Percentiles rank a stretch among this genome's conserved stretches.
phyloP scores from a whole-genome alignment of 2,113 vertebrate genomes.

The Phainopepla nitens region DNA sequence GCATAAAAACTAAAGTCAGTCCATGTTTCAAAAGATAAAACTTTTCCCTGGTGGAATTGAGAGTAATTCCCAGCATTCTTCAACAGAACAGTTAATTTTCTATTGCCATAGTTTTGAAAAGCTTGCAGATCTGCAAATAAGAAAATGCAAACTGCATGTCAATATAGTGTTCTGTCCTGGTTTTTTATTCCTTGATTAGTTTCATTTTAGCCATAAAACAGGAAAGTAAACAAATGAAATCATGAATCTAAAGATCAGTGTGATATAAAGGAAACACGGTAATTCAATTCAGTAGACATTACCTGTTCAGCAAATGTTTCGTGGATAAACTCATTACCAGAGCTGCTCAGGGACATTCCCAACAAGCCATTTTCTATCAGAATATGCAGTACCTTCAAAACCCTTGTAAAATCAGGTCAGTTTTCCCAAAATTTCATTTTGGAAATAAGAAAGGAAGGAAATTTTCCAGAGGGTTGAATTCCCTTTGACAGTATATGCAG shows the following conservation, averaged over 20 bases:
- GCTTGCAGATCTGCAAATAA: conserved; percentile 30
- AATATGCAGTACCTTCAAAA: background rate
- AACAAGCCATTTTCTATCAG: background rate
- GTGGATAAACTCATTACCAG: conserved; percentile 25
- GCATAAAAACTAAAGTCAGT: conserved; percentile 10
- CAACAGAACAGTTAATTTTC: conserved; percentile 25
- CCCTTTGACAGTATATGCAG: background rate
- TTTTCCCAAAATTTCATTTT: background rate
- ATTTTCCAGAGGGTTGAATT: background rate
- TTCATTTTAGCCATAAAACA: conserved; percentile 60
- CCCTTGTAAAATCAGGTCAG: background rate
- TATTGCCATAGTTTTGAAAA: conserved; percentile 17
- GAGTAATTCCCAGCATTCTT: conserved; percentile 18
- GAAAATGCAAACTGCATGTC: conserved; percentile 21
- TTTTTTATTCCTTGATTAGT: conserved; percentile 46
- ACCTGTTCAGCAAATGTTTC: conserved; percentile 37
- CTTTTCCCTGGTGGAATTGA: background rate
- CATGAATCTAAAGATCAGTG: conserved; percentile 55
- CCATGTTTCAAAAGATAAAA: conserved; percentile 36
- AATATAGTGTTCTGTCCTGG: background rate
- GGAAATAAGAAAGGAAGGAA: background rate
- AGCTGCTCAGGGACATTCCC: background rate
- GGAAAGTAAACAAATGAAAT: conserved; percentile 56
- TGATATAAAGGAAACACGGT: conserved; percentile 33
- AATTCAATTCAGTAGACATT: conserved; percentile 58